These are phyloP conservation scores for Magallana nippona DNA, from an alignment of 2,888 invertebrate species.

Conservation along the genomic window DNA sequence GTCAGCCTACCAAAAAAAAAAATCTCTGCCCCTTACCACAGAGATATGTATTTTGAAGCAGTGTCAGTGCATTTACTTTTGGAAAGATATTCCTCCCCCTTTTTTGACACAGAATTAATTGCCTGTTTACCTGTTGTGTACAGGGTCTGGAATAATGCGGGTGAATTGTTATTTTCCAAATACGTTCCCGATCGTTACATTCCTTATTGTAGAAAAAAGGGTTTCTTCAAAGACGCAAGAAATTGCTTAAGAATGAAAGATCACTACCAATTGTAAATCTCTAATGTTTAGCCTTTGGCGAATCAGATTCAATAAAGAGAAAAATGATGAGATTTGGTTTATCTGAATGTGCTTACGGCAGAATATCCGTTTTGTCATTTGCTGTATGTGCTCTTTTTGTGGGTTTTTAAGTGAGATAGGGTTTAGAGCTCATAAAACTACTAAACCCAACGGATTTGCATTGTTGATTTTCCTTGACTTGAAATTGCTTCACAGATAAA, in stretches of 20 bases:
- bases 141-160: background rate
- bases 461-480: constrained; percentile 28
- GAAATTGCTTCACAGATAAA: constrained; percentile 33
- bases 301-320: constrained; percentile 39
- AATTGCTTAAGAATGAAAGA: constrained; percentile 30
- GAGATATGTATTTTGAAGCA: constrained; percentile 21
- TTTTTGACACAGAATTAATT: constrained; percentile 30
- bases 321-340: constrained; percentile 31
- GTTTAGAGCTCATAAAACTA: constrained; percentile 24
- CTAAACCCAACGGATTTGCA: constrained; percentile 12
- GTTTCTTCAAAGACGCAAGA: constrained; percentile 22
- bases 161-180: constrained; percentile 17
- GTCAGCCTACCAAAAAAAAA: background rate
- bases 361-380: constrained; percentile 32
- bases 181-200: background rate
- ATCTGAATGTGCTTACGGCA: constrained; percentile 30
- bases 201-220: constrained; percentile 3
- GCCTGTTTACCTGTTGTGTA: constrained; percentile 29
- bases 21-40: background rate
- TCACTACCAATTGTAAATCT: constrained; percentile 30
- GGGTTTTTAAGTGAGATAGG: constrained; percentile 36
- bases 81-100: constrained; percentile 25
- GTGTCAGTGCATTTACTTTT: constrained; percentile 22
- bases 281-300: constrained; percentile 38
- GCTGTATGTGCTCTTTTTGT: constrained; percentile 34